Conservation (phyloP, 2,113 vertebrate species). For the Lagopus muta region DNA sequence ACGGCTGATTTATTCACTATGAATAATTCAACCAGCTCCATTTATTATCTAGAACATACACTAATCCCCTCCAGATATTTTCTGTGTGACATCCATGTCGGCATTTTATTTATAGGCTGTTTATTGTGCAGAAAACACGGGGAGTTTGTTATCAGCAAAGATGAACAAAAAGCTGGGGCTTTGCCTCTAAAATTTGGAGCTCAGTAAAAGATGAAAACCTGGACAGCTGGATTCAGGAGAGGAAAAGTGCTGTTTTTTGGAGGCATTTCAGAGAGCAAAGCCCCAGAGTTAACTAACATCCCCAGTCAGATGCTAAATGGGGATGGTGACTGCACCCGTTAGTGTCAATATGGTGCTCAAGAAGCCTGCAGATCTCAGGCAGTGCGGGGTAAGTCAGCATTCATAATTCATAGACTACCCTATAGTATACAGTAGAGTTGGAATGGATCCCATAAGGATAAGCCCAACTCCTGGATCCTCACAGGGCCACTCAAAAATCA, state of each 20-base stretch:
- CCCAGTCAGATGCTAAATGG: not conserved
- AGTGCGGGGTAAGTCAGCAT: not conserved
- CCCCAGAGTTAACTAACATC: constrained; percentile 60
- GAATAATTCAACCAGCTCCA: constrained; percentile 51
- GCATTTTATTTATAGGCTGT: constrained; percentile 59
- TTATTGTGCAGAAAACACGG: constrained; percentile 19
- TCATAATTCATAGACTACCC: not conserved
- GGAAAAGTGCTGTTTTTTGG: constrained; percentile 27
- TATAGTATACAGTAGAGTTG: no score
- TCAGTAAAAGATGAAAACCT: constrained; percentile 36
- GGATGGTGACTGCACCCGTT: not conserved
- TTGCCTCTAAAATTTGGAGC: constrained; percentile 30
- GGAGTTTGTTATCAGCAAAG: constrained; percentile 21
- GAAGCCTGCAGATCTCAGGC: not conserved
- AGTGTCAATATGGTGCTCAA: not conserved
- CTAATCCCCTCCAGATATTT: constrained; percentile 64
- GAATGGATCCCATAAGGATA: no score
- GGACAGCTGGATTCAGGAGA: not conserved
- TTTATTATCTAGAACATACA: constrained; percentile 50
- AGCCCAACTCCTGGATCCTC: no score
- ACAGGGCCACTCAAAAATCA: no score
- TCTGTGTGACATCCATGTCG: constrained; percentile 30
- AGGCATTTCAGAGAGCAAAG: constrained; percentile 50
- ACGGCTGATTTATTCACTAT: constrained; percentile 40
- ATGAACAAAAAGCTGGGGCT: not conserved